Conservation (phyloP, 2,113 vertebrate species). For the Psilopsiagon aymara region DNA sequence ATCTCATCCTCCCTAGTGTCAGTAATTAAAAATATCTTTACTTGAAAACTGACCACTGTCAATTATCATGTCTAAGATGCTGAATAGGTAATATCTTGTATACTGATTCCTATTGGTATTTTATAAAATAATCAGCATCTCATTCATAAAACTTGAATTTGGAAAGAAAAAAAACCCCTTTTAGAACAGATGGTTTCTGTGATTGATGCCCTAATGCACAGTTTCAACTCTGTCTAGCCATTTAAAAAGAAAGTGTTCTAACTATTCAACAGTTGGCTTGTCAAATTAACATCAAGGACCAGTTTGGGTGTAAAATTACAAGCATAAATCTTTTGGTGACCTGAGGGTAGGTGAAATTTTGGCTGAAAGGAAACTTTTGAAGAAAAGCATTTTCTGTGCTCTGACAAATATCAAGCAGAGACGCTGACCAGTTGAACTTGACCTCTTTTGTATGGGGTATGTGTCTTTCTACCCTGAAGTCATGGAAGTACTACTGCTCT, state of each 20-base stretch:
- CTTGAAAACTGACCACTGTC: conserved; percentile 49
- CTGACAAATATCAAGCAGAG: background rate
- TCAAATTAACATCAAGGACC: conserved; percentile 57
- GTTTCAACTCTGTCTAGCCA: conserved; percentile 59
- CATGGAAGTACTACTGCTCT: background rate
- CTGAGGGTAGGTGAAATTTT: background rate
- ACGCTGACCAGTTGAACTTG: background rate
- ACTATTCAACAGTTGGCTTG: conserved; percentile 59
- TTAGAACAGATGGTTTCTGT: conserved; percentile 65
- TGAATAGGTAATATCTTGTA: conserved; percentile 55
- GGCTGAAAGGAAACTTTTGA: background rate
- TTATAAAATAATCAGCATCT: conserved; percentile 49
- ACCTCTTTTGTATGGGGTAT: background rate
- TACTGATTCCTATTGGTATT: conserved; percentile 60
- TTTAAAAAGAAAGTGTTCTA: conserved; percentile 57
- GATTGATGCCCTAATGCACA: conserved; percentile 54
- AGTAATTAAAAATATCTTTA: conserved; percentile 49
- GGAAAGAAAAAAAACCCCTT: conserved; percentile 41
- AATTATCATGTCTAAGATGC: conserved; percentile 36
- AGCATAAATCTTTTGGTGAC: conserved; percentile 37
- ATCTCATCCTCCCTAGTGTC: conserved; percentile 2
- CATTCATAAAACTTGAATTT: conserved; percentile 48
- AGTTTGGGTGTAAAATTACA: conserved; percentile 49
- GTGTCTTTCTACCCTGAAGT: background rate
- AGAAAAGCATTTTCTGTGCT: background rate